A percentile compares a stretch with the other conserved stretches of the same genome.
Conservation (phyloP, 2,113 vertebrate species). For the Chauna torquata region DNA sequence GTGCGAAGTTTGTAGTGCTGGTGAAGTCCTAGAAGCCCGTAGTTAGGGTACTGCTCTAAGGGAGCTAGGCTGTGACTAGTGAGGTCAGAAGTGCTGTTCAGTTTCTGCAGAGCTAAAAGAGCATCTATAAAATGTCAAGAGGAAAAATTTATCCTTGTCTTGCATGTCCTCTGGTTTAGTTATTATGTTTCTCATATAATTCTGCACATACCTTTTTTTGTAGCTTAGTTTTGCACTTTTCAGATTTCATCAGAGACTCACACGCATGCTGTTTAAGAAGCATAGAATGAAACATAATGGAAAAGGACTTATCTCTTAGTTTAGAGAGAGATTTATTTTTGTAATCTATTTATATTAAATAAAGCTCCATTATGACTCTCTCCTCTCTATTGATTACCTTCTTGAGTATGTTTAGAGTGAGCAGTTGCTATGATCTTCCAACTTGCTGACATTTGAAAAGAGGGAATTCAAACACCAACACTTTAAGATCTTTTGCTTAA, state of each 20-base stretch:
- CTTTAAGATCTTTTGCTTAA: background rate
- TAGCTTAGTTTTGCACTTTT: background rate
- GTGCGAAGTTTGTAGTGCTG: background rate
- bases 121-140: background rate
- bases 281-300: background rate
- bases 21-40: background rate
- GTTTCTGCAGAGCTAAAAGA: background rate
- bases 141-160: background rate
- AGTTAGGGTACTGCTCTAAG: background rate
- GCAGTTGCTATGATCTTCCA: background rate
- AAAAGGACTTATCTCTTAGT: background rate
- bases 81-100: background rate
- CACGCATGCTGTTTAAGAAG: background rate
- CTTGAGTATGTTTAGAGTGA: background rate
- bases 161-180: background rate
- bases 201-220: background rate
- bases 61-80: no score
- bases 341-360: slow-evolving; percentile 23
- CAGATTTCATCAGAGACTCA: background rate
- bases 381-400: slow-evolving; percentile 11
- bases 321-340: slow-evolving; percentile 11
- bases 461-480: background rate
- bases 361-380: slow-evolving; percentile 4
- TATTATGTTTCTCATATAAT: background rate
- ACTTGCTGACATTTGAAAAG: background rate